Evolutionary conservation across 2,888 invertebrate genomes (phyloP).

Genomic region (Drosophila sordidula): DNA sequence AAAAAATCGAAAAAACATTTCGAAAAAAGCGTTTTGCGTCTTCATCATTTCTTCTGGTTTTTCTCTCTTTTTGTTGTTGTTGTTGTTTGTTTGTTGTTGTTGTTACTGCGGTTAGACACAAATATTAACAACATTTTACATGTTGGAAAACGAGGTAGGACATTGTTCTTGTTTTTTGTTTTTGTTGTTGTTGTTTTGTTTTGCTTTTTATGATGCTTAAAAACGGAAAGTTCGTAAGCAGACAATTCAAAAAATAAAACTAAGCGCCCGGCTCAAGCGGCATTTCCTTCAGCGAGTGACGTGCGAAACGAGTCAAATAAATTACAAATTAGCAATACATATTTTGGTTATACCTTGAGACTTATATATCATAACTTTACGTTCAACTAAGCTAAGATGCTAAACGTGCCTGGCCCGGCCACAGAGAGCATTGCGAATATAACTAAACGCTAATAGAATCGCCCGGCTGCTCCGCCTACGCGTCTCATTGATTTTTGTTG

Average conservation of each 20-base stretch:
- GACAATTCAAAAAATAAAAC: conserved; percentile 33
- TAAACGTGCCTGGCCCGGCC: conserved; percentile 19
- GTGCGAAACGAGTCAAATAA: conserved; percentile 52
- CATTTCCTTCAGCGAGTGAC: conserved; percentile 9
- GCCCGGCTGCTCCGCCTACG: conserved; percentile 16
- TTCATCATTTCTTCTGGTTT: conserved; percentile 49
- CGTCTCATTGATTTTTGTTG: background rate
- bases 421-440: conserved; percentile 22
- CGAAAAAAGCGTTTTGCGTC: conserved; percentile 64
- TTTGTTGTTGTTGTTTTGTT: conserved; percentile 24
- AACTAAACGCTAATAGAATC: conserved; percentile 32
- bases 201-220: conserved; percentile 17
- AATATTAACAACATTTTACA: conserved; percentile 72
- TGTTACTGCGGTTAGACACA: conserved; percentile 48
- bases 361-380: conserved; percentile 50
- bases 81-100: conserved; percentile 29
- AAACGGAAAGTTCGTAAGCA: conserved; percentile 3
- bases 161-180: conserved; percentile 66
- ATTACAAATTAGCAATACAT: conserved; percentile 76
- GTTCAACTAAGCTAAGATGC: conserved; percentile 65
- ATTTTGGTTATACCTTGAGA: conserved; percentile 75
- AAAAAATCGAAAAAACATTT: conserved; percentile 54
- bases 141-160: conserved; percentile 84
- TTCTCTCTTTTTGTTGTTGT: conserved; percentile 41
- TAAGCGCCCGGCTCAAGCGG: conserved; percentile 29